A percentile compares a stretch with the other conserved stretches of the same genome.
These are phyloP conservation scores for Mohoua ochrocephala DNA, from an alignment of 2,113 vertebrate species.

Conservation along the genomic window DNA sequence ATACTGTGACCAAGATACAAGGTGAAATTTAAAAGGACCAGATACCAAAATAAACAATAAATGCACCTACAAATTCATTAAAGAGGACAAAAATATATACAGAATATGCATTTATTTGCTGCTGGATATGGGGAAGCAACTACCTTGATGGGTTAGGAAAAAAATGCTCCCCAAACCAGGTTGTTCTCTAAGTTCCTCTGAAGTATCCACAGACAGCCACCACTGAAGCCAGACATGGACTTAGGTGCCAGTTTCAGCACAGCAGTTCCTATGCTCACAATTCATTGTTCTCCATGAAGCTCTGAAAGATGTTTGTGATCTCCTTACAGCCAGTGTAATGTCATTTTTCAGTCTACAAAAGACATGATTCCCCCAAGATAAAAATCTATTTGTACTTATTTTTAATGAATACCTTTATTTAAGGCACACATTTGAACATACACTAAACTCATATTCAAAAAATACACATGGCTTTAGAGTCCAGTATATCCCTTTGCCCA, in stretches of 20 bases:
- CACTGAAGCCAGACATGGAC: not conserved
- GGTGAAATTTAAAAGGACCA: not conserved
- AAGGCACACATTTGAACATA: not conserved
- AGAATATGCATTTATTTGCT: not conserved
- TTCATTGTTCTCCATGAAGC: not conserved
- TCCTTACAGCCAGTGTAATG: not conserved
- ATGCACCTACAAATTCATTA: not conserved
- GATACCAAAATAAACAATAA: not conserved
- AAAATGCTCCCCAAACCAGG: not conserved
- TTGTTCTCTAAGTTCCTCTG: not conserved
- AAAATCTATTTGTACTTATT: not conserved
- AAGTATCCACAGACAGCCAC: not conserved
- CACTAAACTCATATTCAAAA: not conserved
- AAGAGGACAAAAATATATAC: not conserved
- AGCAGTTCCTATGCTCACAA: not conserved
- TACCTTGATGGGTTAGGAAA: not conserved
- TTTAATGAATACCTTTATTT: not conserved
- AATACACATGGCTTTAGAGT: not conserved
- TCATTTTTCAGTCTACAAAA: not conserved
- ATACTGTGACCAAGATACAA: not conserved
- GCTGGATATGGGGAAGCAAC: not conserved
- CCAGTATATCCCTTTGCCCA: not conserved
- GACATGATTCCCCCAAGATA: not conserved
- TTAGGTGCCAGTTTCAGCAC: not conserved
- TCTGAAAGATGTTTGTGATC: not conserved